Percentiles rank a stretch among this genome's conserved stretches.
Conservation (phyloP, 2,888 invertebrate species). For the Protophormia terraenovae region DNA sequence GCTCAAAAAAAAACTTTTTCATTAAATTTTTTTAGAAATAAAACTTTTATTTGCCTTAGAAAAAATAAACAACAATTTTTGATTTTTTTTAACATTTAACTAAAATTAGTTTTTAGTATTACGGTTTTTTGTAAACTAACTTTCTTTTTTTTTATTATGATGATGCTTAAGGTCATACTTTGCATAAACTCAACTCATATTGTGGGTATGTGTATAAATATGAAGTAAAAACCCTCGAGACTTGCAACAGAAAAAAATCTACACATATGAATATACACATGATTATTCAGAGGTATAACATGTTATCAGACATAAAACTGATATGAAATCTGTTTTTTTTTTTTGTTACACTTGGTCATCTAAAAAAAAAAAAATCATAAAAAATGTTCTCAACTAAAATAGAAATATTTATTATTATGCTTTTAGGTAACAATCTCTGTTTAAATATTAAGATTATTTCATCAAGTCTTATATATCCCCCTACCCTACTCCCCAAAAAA, state of each 20-base stretch:
- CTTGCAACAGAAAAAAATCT: not conserved
- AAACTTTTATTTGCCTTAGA: not conserved
- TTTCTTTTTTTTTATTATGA: constrained; percentile 34
- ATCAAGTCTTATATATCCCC: constrained; percentile 21
- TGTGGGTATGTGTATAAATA: constrained; percentile 2
- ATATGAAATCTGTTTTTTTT: too few relatives aligned
- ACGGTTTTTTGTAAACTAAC: not conserved
- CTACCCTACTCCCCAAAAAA: too few relatives aligned
- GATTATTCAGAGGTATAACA: constrained; percentile 14
- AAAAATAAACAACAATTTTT: not conserved
- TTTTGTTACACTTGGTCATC: not conserved
- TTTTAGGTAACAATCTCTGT: constrained; percentile 56
- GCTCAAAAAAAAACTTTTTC: constrained; percentile 16
- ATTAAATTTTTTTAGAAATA: constrained; percentile 14
- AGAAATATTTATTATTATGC: not conserved
- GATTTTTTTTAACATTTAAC: not conserved
- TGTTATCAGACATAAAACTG: constrained; percentile 2
- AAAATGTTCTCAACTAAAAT: not conserved
- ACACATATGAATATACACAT: not conserved
- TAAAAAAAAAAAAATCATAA: not conserved
- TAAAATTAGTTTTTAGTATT: constrained; percentile 38
- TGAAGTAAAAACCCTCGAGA: constrained; percentile 42
- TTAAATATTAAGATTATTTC: constrained; percentile 53
- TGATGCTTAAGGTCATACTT: constrained; percentile 48
- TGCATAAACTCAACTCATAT: constrained; percentile 52